These are phyloP conservation scores for Zygogramma bicolorata DNA, from an alignment of 2,888 invertebrate genomes.

Conservation along the genomic window DNA sequence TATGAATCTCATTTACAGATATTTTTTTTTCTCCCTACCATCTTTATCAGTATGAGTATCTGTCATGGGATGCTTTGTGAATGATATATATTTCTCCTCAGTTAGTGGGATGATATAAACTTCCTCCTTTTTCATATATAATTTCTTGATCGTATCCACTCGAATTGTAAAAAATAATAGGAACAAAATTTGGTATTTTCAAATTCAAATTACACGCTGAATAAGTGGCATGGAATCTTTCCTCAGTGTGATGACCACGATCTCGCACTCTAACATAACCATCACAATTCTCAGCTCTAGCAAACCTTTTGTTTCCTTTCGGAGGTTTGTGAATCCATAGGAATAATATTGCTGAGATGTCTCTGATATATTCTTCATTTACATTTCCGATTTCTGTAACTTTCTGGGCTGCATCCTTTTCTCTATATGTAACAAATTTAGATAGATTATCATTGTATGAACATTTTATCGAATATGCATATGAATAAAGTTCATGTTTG, in stretches of 20 bases:
- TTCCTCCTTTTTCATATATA: neutral
- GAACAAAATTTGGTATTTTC: constrained; percentile 15
- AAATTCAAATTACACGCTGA: constrained; percentile 4
- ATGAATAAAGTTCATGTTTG: neutral
- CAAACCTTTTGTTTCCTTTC: no score
- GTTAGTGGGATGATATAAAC: neutral
- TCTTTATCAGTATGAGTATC: neutral
- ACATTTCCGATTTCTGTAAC: no score
- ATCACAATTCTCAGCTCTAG: no score
- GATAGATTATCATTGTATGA: neutral
- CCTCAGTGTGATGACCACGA: neutral
- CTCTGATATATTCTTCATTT: no score
- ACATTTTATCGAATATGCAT: neutral
- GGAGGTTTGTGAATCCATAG: no score
- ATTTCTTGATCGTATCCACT: constrained; percentile 14
- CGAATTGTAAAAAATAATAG: constrained; percentile 18
- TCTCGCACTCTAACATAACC: neutral
- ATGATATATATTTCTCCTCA: neutral
- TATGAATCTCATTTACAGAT: neutral
- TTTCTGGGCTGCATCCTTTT: neutral
- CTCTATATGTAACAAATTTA: neutral
- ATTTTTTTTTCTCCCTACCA: neutral
- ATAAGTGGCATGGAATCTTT: neutral
- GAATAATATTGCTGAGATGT: no score
- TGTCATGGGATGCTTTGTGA: neutral